Base-by-base conservation (phyloP, 2,888 invertebrate genomes). In the Cataglyphis albicans region DNA sequence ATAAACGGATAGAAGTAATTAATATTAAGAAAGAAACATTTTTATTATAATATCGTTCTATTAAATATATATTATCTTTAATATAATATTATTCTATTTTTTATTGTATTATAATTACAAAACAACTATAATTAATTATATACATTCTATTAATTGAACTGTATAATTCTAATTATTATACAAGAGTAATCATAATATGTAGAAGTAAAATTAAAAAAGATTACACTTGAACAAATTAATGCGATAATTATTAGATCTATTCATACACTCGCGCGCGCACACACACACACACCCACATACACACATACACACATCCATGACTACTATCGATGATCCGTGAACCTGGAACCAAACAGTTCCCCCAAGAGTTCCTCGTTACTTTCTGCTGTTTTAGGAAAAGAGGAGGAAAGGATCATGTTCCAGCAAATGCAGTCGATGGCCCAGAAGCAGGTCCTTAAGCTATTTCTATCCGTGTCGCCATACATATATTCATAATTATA, bases 341-440 rank as follows among this genome's bases (percentile, higher is more conserved):
- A 82, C 73, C 78, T 80, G 84, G 87, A 84, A 78, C 72, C 81
- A 82, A 83, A 85, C 89, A 88, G 83, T 84, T 84, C 86, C 82
- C 74, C 88, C 88, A 88, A 90, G 86, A 89, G 89, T 90, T 90
- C 88, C 87, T 90, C 89, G 87, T 91, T 90, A 88, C 86, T 91
- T 92, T 94, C 84, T 92, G 87, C 92, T 96, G 96, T 96, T 96
- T 95, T 96, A 98, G 98, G 98, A 95, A 98, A 98, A 96, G 98
- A 98, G 95, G 98, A 98, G 95, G 98, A 98, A 96, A 96, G 98
- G 92, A 98, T 98, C 96, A 98, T 98, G 98, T 98, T 98, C 95
- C 98, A 98, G 96, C 98, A 98, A 96, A 98, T 98, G 98, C 98
- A 98, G 95, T 98, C 98, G 92, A 97, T 98, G 98, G 98, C 98